Evolutionary conservation across 2,113 vertebrate species (phyloP).

Genomic region (Macrotus californicus): DNA sequence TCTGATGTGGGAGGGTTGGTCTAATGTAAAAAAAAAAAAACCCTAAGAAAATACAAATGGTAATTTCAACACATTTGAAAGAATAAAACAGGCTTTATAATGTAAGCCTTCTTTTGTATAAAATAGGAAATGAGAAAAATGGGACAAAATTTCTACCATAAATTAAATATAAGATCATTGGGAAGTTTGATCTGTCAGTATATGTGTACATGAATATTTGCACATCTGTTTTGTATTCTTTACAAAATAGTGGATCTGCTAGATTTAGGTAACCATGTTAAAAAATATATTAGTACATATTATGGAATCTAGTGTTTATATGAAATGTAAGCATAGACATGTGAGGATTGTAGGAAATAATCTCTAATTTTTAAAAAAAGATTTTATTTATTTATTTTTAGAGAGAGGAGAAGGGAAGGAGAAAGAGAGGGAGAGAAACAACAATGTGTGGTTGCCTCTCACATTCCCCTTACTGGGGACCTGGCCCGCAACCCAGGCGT

Average conservation of each 20-base stretch:
- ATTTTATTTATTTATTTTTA: too few species aligned
- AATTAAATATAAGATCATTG: conserved; percentile 5
- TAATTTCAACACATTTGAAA: conserved; percentile 35
- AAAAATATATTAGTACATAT: not conserved
- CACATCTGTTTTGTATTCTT: not conserved
- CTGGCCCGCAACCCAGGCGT: too few species aligned
- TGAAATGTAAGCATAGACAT: not conserved
- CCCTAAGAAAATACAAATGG: conserved; percentile 1
- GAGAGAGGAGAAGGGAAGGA: too few species aligned
- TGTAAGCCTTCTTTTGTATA: not conserved
- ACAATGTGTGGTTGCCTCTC: too few species aligned
- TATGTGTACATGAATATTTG: not conserved
- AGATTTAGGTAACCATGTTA: not conserved
- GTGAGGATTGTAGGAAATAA: not conserved
- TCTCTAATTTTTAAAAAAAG: not conserved
- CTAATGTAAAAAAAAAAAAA: conserved; percentile 11
- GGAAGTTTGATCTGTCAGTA: not conserved
- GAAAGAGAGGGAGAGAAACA: too few species aligned
- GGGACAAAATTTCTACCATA: not conserved
- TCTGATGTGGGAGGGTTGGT: not conserved
- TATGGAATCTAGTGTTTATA: not conserved
- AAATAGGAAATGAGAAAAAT: not conserved
- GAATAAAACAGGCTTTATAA: not conserved
- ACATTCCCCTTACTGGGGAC: too few species aligned
- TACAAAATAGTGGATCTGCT: not conserved